phyloP scores from a whole-genome alignment of 35 echinoderm and acorn worm species.

The Heliocidaris tuberculata region DNA sequence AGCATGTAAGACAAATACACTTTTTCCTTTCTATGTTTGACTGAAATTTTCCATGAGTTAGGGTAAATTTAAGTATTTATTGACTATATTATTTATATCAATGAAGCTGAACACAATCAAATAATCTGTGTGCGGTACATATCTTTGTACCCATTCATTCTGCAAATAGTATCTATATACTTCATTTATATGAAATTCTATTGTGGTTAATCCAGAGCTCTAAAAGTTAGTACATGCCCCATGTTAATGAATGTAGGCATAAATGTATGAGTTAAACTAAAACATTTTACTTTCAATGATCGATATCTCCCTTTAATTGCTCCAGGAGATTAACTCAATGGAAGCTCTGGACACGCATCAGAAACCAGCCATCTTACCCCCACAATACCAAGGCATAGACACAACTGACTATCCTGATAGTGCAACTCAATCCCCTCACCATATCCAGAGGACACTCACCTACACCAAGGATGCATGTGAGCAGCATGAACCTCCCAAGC shows the following conservation, averaged over 20 bases:
- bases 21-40: too few species aligned
- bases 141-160: not conserved
- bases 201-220: too few species aligned
- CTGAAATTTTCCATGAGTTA: not conserved
- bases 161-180: not conserved
- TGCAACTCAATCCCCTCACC: not conserved
- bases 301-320: not conserved
- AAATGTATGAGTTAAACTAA: not conserved
- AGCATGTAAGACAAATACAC: not conserved
- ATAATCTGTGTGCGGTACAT: not conserved
- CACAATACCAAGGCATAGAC: not conserved
- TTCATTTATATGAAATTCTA: too few species aligned
- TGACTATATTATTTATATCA: not conserved
- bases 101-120: not conserved
- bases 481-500: conserved; percentile 15
- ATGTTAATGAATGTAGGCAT: too few species aligned
- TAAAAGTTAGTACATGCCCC: too few species aligned
- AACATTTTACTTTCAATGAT: not conserved
- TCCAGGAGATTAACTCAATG: not conserved
- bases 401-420: not conserved
- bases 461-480: conserved; percentile 8
- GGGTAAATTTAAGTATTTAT: not conserved
- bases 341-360: not conserved
- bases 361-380: not conserved
- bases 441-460: not conserved